phyloP scores from a whole-genome alignment of 2,113 vertebrate genomes.

The Bungarus multicinctus region DNA sequence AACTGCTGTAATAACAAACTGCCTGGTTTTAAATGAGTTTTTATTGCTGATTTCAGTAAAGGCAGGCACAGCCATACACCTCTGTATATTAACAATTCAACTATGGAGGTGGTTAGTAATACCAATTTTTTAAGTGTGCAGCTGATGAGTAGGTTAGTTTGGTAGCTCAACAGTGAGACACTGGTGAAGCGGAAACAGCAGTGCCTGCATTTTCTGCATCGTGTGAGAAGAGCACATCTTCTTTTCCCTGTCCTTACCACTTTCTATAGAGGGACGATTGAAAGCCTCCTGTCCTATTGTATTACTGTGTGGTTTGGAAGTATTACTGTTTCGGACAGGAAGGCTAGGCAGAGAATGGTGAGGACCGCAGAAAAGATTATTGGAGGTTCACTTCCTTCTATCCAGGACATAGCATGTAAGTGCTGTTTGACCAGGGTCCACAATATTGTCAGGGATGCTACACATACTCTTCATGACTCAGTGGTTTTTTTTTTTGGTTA shows the following conservation, averaged over 20 bases:
- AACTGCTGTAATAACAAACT: background rate
- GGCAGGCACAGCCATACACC: background rate
- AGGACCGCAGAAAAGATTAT: too few species aligned
- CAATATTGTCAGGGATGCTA: too few species aligned
- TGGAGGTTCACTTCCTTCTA: too few species aligned
- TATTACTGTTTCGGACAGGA: too few species aligned
- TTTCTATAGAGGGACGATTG: background rate
- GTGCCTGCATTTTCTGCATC: background rate
- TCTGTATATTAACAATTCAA: background rate
- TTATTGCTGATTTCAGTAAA: background rate
- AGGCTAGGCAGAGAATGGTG: too few species aligned
- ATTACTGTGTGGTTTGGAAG: too few species aligned
- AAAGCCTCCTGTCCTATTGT: too few species aligned
- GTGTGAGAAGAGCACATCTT: background rate
- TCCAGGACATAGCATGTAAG: too few species aligned
- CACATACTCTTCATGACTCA: too few species aligned
- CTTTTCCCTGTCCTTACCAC: background rate
- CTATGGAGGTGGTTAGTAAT: background rate
- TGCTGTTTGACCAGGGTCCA: too few species aligned
- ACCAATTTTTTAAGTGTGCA: background rate
- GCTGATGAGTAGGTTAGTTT: background rate
- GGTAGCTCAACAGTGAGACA: background rate
- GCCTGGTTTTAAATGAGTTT: background rate
- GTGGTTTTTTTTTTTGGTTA: too few species aligned
- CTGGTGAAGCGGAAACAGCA: background rate